A percentile compares a stretch with the other conserved stretches of the same genome.
Evolutionary conservation across 2,888 invertebrate species (phyloP).

Genomic region (Ecdyonurus torrentis): DNA sequence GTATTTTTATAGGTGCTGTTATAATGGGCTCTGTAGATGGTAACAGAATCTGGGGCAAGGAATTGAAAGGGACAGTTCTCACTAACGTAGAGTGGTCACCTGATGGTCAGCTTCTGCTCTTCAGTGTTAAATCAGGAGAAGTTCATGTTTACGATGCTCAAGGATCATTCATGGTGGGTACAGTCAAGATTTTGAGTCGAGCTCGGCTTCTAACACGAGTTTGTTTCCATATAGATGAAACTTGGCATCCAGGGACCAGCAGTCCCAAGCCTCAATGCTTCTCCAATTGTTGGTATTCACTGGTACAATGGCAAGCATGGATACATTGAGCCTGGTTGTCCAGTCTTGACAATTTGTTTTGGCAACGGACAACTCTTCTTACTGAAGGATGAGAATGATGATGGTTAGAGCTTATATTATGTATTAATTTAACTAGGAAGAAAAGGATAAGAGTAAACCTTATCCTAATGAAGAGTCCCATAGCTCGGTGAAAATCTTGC

Average conservation of each 20-base stretch:
- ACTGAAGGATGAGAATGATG: constrained; percentile 79
- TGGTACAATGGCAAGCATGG: constrained; percentile 76
- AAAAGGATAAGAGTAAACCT: neutral
- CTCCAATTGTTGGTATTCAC: constrained; percentile 54
- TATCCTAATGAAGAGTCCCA: constrained; percentile 2
- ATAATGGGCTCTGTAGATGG: constrained; percentile 96
- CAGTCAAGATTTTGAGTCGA: neutral
- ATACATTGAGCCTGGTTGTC: constrained; percentile 44
- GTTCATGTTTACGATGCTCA: constrained; percentile 89
- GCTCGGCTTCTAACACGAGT: too few relatives aligned
- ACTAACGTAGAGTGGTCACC: constrained; percentile 93
- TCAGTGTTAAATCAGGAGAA: constrained; percentile 81
- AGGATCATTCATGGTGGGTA: constrained; percentile 44
- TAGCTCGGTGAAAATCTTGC: too few relatives aligned
- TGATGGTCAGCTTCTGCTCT: constrained; percentile 74
- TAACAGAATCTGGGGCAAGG: constrained; percentile 96
- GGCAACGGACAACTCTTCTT: constrained; percentile 73
- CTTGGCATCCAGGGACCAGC: constrained; percentile 43
- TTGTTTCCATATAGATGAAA: constrained; percentile 42
- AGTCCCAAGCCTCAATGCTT: constrained; percentile 16
- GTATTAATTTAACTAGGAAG: neutral
- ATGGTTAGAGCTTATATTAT: constrained; percentile 35
- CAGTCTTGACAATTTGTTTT: constrained; percentile 73
- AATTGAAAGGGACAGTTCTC: constrained; percentile 69
- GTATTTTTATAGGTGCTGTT: constrained; percentile 48